phyloP scores from a whole-genome alignment of 2,797 vertebrate genomes.

The Myoxocephalus aenaeus region DNA sequence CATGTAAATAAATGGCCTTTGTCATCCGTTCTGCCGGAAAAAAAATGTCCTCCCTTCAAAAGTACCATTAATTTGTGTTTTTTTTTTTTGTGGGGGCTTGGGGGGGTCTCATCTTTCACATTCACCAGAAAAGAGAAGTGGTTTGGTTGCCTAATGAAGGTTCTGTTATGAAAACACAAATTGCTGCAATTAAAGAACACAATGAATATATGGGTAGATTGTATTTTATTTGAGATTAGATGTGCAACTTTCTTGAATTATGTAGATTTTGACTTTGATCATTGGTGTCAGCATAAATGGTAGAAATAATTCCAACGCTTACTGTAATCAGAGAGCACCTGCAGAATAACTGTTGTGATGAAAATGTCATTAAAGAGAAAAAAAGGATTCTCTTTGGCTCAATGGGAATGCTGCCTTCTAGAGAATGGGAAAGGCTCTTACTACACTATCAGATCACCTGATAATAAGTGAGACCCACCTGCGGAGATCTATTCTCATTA shows the following conservation, averaged over 20 bases:
- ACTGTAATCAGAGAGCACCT: not conserved
- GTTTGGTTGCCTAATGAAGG: not conserved
- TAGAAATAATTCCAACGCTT: not conserved
- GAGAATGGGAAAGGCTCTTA: conserved; percentile 21
- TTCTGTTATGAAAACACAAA: conserved; percentile 8
- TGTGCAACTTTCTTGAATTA: not conserved
- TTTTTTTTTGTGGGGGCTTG: not conserved
- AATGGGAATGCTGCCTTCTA: not conserved
- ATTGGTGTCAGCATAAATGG: not conserved
- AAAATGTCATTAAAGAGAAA: not conserved
- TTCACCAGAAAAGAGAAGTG: conserved; percentile 1
- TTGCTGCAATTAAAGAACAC: not conserved
- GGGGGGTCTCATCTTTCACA: not conserved
- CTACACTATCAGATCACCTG: conserved; percentile 53
- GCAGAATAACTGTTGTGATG: not conserved
- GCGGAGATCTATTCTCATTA: conserved; percentile 73
- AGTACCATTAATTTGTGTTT: not conserved
- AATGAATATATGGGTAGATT: not conserved
- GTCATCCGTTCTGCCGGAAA: not conserved
- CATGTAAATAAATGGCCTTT: conserved; percentile 1
- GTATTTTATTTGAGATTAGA: not conserved
- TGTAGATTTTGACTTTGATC: not conserved
- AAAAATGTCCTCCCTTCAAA: not conserved
- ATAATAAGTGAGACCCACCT: conserved; percentile 66
- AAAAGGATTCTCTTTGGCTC: not conserved